Evolutionary conservation across 2,888 invertebrate genomes (phyloP).

Genomic region (Brachypterus glaber): DNA sequence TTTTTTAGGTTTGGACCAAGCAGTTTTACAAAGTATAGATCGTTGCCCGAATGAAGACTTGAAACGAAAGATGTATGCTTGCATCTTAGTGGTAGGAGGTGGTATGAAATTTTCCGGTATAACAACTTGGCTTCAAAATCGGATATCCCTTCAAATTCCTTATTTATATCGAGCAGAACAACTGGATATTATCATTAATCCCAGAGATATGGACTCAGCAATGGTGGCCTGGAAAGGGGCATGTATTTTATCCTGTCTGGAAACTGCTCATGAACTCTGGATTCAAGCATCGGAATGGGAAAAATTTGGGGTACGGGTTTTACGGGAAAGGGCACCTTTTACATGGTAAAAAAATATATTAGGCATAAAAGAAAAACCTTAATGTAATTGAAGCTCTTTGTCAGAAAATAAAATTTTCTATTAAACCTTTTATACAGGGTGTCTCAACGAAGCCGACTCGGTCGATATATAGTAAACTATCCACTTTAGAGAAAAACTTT

Average conservation of each 20-base stretch:
- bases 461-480: too few relatives aligned
- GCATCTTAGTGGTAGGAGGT: conserved; percentile 84
- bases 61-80: conserved; percentile 89
- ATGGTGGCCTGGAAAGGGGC: conserved; percentile 93
- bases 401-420: too few relatives aligned
- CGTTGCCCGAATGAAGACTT: conserved; percentile 63
- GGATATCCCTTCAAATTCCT: conserved; percentile 75
- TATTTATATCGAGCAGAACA: conserved; percentile 69
- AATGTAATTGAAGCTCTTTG: conserved; percentile 1
- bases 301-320: conserved; percentile 69
- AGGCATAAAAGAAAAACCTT: neutral
- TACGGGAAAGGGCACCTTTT: conserved; percentile 87
- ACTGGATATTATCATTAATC: conserved; percentile 80
- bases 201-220: conserved; percentile 86
- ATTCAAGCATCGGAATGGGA: conserved; percentile 80
- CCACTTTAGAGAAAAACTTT: too few relatives aligned
- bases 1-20: conserved; percentile 67
- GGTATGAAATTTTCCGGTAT: conserved; percentile 82
- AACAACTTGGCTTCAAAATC: conserved; percentile 79
- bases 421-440: too few relatives aligned
- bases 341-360: conserved; percentile 53
- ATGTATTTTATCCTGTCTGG: conserved; percentile 84
- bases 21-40: conserved; percentile 85
- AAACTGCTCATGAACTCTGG: conserved; percentile 90
- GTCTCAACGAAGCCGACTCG: too few relatives aligned